phyloP scores from a whole-genome alignment of 2,797 vertebrate genomes.

The Sparus aurata region DNA sequence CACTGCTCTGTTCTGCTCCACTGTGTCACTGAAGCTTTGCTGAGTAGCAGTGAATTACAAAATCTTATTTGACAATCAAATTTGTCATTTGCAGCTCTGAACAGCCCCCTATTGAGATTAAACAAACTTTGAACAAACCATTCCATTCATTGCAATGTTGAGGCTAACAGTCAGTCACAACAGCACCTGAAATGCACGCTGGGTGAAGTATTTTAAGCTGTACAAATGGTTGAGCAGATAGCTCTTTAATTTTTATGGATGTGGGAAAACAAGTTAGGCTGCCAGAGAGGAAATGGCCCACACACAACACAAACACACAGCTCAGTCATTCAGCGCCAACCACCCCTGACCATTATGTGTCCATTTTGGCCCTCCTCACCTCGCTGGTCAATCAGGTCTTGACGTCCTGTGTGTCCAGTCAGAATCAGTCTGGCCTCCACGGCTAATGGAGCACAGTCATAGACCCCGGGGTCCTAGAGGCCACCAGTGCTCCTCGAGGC shows the following conservation, averaged over 20 bases:
- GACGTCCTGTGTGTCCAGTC: conserved; percentile 48
- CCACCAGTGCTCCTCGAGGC: conserved; percentile 24
- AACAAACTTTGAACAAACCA: conserved; percentile 5
- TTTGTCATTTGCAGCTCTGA: conserved; percentile 29
- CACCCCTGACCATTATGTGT: conserved; percentile 46
- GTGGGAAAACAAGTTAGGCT: conserved; percentile 37
- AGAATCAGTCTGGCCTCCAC: conserved; percentile 28
- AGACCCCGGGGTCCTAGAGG: conserved; percentile 39
- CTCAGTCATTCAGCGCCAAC: conserved; percentile 21
- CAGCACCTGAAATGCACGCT: not conserved
- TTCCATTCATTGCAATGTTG: not conserved
- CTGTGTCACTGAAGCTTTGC: not conserved
- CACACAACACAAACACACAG: conserved; percentile 24
- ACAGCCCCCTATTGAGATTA: conserved; percentile 21
- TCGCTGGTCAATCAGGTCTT: conserved; percentile 57
- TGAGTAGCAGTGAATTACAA: conserved; percentile 2
- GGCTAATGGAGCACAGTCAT: conserved; percentile 57
- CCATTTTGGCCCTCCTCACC: conserved; percentile 60
- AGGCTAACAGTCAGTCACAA: not conserved
- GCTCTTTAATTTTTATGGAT: conserved; percentile 15
- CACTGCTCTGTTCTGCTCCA: not conserved
- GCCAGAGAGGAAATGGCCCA: conserved; percentile 40
- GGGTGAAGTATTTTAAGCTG: not conserved
- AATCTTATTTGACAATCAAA: not conserved
- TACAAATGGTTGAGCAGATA: conserved; percentile 8